Evolutionary conservation across 1,140 invertebrate genomes (phyloP).

Genomic region (Bradynema listronoti): DNA sequence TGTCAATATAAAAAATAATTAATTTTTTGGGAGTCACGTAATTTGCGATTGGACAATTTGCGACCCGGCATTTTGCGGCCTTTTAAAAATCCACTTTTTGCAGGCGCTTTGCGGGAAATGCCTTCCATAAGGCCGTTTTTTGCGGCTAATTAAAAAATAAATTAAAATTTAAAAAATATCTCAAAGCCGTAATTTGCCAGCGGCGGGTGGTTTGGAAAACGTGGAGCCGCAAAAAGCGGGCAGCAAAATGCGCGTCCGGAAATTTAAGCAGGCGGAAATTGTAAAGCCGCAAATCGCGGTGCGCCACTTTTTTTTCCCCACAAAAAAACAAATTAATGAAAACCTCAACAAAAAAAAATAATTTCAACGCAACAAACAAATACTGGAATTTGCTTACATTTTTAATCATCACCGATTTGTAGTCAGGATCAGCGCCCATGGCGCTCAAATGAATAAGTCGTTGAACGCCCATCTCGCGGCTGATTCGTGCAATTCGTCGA

Average conservation of each 20-base stretch:
- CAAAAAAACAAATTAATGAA: conserved; percentile 13
- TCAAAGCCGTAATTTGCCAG: too few species aligned
- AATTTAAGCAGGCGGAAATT: neutral
- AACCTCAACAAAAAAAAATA: conserved; percentile 8
- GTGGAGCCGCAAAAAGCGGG: too few species aligned
- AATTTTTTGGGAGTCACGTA: neutral
- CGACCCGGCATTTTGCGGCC: neutral
- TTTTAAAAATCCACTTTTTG: neutral
- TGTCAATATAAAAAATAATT: neutral
- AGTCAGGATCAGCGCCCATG: conserved; percentile 58
- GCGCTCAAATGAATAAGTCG: conserved; percentile 61
- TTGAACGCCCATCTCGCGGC: conserved; percentile 61
- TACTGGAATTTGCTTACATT: conserved; percentile 20
- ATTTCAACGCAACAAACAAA: too few species aligned
- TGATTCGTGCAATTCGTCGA: conserved; percentile 59
- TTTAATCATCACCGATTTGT: conserved; percentile 57
- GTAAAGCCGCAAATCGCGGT: too few species aligned
- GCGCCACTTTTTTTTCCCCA: neutral
- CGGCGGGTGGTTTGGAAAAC: too few species aligned
- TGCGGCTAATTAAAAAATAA: too few species aligned
- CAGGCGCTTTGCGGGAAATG: too few species aligned
- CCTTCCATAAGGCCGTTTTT: too few species aligned
- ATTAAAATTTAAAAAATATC: too few species aligned
- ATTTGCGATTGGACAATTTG: neutral
- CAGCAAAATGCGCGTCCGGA: too few species aligned